Conservation (phyloP, 1,140 invertebrate species). For the Aphidius ervi region DNA sequence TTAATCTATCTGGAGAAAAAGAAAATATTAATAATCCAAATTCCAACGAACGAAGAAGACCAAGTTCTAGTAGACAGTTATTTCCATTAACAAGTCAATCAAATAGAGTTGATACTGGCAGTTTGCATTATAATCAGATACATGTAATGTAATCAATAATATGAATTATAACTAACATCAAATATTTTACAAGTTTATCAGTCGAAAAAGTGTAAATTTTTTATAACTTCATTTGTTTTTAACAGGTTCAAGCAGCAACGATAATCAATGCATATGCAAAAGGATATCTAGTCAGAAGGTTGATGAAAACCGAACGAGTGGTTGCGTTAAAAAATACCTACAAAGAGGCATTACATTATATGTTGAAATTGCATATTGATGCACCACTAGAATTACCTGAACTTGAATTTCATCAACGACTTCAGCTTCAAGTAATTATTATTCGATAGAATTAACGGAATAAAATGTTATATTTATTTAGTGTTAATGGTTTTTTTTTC, state of each 20-base stretch:
- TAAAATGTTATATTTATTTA: neutral
- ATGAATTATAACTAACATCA: neutral
- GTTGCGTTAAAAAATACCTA: conserved; percentile 77
- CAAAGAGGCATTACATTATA: conserved; percentile 69
- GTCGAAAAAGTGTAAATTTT: neutral
- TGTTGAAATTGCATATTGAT: conserved; percentile 70
- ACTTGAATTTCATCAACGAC: conserved; percentile 46
- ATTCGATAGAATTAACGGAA: neutral
- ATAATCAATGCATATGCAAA: conserved; percentile 70
- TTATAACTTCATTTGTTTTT: conserved; percentile 21
- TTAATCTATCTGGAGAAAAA: neutral
- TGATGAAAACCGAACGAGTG: conserved; percentile 76
- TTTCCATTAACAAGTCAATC: conserved; percentile 41
- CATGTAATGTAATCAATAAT: conserved; percentile 37
- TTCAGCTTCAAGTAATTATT: conserved; percentile 46
- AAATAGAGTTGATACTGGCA: conserved; percentile 31
- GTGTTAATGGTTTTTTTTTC: conserved; percentile 8
- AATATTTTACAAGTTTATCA: no score
- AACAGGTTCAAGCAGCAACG: conserved; percentile 59
- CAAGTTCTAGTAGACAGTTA: conserved; percentile 38
- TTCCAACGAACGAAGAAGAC: conserved; percentile 22
- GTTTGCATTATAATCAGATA: conserved; percentile 34
- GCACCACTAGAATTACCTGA: conserved; percentile 48
- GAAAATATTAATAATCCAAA: conserved; percentile 12
- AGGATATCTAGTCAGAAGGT: conserved; percentile 74